phyloP scores from a whole-genome alignment of 2,888 invertebrate genomes.

The Actias luna region DNA sequence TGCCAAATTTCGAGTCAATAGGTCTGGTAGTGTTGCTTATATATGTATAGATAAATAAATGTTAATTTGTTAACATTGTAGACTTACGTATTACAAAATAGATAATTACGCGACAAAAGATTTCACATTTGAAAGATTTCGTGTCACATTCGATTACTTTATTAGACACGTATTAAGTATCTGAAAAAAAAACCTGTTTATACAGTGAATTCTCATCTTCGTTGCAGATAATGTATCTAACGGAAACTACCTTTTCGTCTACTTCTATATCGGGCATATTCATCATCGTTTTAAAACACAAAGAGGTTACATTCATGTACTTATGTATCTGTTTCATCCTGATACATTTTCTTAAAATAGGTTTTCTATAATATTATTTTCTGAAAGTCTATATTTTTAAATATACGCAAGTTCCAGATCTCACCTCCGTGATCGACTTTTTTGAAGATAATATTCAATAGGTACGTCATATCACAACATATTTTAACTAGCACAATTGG shows the following conservation, averaged over 20 bases:
- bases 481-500: no score
- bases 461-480: no score
- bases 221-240: not conserved
- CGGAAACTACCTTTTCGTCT: not conserved
- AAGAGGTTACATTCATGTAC: not conserved
- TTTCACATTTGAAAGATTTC: no score
- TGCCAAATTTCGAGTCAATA: no score
- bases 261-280: not conserved
- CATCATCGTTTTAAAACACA: not conserved
- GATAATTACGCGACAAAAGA: no score
- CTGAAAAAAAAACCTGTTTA: not conserved
- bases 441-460: no score
- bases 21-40: no score
- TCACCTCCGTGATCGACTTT: not conserved
- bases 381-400: not conserved
- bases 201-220: not conserved
- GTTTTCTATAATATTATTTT: not conserved
- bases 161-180: not conserved
- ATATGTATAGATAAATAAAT: no score
- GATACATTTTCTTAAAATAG: not conserved
- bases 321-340: not conserved
- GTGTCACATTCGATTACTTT: not conserved
- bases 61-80: no score
- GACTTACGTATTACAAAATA: no score
- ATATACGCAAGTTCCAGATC: not conserved